phyloP scores from a whole-genome alignment of 2,113 vertebrate genomes.

The Ciconia maguari region DNA sequence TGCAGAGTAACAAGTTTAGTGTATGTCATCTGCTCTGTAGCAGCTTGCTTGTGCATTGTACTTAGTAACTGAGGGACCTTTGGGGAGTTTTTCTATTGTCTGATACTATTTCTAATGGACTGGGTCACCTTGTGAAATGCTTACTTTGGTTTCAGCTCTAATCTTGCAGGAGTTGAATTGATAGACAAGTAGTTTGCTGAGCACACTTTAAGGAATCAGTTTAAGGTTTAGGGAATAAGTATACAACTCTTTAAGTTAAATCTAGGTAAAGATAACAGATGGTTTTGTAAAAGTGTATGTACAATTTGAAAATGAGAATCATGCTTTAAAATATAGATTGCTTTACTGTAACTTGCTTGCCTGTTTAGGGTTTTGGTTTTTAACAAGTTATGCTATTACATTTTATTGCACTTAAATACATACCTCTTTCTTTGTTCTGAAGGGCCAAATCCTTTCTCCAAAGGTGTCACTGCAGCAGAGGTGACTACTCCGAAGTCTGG shows the following conservation, averaged over 20 bases:
- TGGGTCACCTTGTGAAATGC: not conserved
- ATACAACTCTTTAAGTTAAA: not conserved
- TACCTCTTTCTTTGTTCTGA: not conserved
- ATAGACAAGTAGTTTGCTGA: not conserved
- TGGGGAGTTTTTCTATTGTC: not conserved
- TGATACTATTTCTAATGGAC: not conserved
- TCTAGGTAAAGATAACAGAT: not conserved
- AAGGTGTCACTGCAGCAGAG: slow-evolving; percentile 68
- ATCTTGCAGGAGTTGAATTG: not conserved
- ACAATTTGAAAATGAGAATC: not conserved
- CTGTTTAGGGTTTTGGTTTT: not conserved
- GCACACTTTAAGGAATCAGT: not conserved
- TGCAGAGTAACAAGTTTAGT: not conserved
- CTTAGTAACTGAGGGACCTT: not conserved
- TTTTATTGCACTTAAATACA: not conserved
- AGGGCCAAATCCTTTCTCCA: slow-evolving; percentile 81
- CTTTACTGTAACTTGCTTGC: not conserved
- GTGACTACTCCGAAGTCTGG: slow-evolving; percentile 70
- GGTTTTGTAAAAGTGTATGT: not conserved
- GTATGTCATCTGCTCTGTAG: not conserved
- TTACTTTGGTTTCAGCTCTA: not conserved
- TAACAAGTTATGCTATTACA: not conserved
- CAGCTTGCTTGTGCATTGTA: not conserved
- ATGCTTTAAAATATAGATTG: not conserved
- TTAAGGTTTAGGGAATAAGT: not conserved